These are phyloP conservation scores for Cephalopholis sonnerati DNA, from an alignment of 2,113 vertebrate genomes.

Conservation along the genomic window DNA sequence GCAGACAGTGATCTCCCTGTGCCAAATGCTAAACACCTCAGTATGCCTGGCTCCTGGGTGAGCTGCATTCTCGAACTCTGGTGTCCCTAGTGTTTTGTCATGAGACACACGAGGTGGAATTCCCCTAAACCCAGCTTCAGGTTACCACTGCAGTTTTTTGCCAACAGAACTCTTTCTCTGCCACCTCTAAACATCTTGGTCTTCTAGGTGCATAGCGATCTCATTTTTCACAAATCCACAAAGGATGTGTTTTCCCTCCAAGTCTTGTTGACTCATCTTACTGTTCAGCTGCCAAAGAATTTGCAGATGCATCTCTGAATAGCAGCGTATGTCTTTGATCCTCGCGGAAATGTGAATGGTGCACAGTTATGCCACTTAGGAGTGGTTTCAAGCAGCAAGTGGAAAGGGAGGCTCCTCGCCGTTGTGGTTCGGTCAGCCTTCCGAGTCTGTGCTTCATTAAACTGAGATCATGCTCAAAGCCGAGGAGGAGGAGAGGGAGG, in stretches of 20 bases:
- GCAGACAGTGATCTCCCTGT: neutral
- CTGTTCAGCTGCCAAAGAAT: slow-evolving; percentile 27
- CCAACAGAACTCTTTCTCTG: slow-evolving; percentile 11
- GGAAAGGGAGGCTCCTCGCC: slow-evolving; percentile 47
- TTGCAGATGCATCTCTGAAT: slow-evolving; percentile 17
- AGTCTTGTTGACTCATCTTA: slow-evolving; percentile 9
- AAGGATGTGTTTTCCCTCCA: neutral
- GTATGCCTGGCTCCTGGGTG: neutral
- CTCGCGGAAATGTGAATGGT: slow-evolving; percentile 28
- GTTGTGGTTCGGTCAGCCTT: slow-evolving; percentile 50
- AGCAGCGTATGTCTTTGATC: slow-evolving; percentile 26
- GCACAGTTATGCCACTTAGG: slow-evolving; percentile 20
- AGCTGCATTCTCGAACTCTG: neutral
- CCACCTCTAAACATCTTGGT: slow-evolving; percentile 7
- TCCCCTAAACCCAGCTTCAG: slow-evolving; percentile 26
- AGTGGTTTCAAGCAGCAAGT: slow-evolving; percentile 36
- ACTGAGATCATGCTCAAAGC: slow-evolving; percentile 76
- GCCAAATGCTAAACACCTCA: neutral
- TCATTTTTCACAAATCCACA: slow-evolving; percentile 15
- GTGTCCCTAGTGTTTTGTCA: slow-evolving; percentile 10
- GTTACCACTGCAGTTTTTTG: slow-evolving; percentile 6
- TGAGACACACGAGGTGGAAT: slow-evolving; percentile 18
- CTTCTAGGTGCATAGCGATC: neutral
- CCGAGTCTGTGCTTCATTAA: slow-evolving; percentile 76
- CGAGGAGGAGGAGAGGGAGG: slow-evolving; percentile 18